These are phyloP conservation scores for zebrafish (Danio rerio) DNA, from an alignment of 2,113 vertebrate genomes.

Conservation along the genomic window DNA sequence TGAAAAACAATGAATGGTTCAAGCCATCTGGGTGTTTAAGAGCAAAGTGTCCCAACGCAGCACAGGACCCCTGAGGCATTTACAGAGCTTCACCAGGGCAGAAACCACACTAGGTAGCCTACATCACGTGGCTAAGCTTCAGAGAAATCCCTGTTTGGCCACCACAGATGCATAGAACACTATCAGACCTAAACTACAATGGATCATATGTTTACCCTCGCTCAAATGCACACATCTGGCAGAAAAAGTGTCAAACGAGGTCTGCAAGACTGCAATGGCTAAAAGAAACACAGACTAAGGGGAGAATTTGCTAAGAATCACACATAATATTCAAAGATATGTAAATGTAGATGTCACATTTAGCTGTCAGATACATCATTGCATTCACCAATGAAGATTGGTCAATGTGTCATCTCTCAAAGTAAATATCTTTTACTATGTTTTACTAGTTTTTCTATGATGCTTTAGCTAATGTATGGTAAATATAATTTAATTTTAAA, in stretches of 20 bases:
- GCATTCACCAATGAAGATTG: too few relatives aligned
- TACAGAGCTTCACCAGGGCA: neutral
- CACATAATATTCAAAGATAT: neutral
- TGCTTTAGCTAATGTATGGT: too few relatives aligned
- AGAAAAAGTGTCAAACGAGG: slow-evolving; percentile 3
- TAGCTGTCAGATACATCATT: too few relatives aligned
- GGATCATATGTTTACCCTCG: slow-evolving; percentile 58
- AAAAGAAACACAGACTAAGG: neutral
- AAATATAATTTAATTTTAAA: too few relatives aligned
- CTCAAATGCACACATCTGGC: slow-evolving; percentile 66
- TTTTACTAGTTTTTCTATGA: too few relatives aligned
- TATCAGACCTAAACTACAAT: slow-evolving; percentile 42
- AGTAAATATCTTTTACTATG: too few relatives aligned
- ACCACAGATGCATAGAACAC: neutral
- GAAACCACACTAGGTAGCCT: neutral
- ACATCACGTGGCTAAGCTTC: neutral
- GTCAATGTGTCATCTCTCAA: too few relatives aligned
- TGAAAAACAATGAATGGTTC: slow-evolving; percentile 24
- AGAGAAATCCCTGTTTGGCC: neutral
- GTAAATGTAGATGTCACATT: too few relatives aligned
- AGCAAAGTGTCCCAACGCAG: slow-evolving; percentile 48
- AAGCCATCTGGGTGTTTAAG: slow-evolving; percentile 56
- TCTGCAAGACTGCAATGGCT: neutral
- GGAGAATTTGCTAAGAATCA: slow-evolving; percentile 2
- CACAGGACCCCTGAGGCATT: slow-evolving; percentile 48